Evolutionary conservation across 2,113 vertebrate species (phyloP), one percentile per base, ranked within the genome.

Genomic region (Pelvicachromis taeniatus): DNA sequence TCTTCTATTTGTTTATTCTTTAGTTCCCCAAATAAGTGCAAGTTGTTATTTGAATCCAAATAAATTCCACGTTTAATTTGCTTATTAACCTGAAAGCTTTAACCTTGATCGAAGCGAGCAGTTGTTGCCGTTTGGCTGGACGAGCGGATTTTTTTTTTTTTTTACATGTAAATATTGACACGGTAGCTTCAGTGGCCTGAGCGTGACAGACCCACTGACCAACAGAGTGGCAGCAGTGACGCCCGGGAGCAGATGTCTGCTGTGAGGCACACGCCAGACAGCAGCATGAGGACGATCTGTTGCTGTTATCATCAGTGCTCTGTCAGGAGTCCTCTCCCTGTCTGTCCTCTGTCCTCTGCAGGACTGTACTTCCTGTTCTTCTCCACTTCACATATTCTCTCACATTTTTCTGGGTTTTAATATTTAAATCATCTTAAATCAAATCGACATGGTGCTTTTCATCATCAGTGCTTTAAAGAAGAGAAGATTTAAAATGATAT

Each of bases 101-200:
- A 23, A 55, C 26, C 29, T 29, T n/a, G 17, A 48, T 23, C 6
- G 2, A 38, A 17, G 4, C 1, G 5, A n/a, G 9, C n/a, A 19
- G 16, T 42, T 42, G 26, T 78, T 48, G 9, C n/a, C 12, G 77
- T 33, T 55, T 48, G 48, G 11, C 19, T 16, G 11, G 10, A 45
- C 0, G 0, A 59, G 48, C 78, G 40, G 56, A 68, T 73, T 80
- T 26, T 26, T 26, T 26, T 26, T 26, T 26, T 78, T 77, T 80
- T 77, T 33, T 33, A 21, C 78, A 80, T 21, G 16, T 90, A 89
- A 92, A 92, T 91, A 90, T 91, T 92, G 90, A 88, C 91, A 68
- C 10, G 5, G 40, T 79, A 63, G 84, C 70, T n/a, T 70, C 86
- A 33, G 75, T 31, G 45, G 68, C 75, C 52, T 23, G 75, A 85